Conservation (phyloP, 2,888 invertebrate species). For the Drosophila subsilvestris region DNA sequence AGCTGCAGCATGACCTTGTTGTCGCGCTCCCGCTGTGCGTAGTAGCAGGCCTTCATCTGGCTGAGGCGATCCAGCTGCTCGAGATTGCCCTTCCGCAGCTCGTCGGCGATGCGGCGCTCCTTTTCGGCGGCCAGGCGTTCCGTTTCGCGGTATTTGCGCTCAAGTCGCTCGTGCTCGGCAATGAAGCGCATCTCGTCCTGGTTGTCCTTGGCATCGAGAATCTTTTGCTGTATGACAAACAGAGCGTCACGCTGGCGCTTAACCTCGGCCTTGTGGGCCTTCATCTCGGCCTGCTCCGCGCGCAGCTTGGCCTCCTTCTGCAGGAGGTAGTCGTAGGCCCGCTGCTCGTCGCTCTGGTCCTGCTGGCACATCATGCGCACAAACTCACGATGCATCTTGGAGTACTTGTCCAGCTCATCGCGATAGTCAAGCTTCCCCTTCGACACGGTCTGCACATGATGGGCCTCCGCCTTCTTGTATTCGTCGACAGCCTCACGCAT, state of each 20-base stretch:
- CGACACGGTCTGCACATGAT: constrained; percentile 13
- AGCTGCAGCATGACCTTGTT: constrained; percentile 46
- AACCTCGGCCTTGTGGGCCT: constrained; percentile 44
- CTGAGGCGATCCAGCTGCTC: constrained; percentile 52
- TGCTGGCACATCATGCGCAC: constrained; percentile 62
- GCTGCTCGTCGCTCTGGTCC: constrained; percentile 60
- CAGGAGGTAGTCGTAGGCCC: constrained; percentile 55
- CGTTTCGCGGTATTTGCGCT: constrained; percentile 64
- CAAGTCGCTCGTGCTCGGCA: constrained; percentile 63
- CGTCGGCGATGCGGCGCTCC: constrained; percentile 37
- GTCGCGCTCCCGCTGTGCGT: constrained; percentile 53
- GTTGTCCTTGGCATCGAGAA: constrained; percentile 62
- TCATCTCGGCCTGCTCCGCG: constrained; percentile 42
- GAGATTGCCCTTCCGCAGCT: constrained; percentile 50
- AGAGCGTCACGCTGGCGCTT: constrained; percentile 49
- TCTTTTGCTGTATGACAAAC: constrained; percentile 60
- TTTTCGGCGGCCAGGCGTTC: constrained; percentile 58
- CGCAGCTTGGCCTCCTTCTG: constrained; percentile 52
- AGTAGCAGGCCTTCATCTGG: constrained; percentile 59
- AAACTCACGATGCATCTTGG: constrained; percentile 54
- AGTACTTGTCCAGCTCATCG: constrained; percentile 58
- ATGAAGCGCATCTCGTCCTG: constrained; percentile 69
- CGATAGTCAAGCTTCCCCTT: constrained; percentile 52
- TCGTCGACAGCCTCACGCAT: constrained; percentile 51
- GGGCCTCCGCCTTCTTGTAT: constrained; percentile 46